These are phyloP conservation scores for Urechis unicinctus DNA, from an alignment of 2,888 invertebrate species.

Conservation along the genomic window DNA sequence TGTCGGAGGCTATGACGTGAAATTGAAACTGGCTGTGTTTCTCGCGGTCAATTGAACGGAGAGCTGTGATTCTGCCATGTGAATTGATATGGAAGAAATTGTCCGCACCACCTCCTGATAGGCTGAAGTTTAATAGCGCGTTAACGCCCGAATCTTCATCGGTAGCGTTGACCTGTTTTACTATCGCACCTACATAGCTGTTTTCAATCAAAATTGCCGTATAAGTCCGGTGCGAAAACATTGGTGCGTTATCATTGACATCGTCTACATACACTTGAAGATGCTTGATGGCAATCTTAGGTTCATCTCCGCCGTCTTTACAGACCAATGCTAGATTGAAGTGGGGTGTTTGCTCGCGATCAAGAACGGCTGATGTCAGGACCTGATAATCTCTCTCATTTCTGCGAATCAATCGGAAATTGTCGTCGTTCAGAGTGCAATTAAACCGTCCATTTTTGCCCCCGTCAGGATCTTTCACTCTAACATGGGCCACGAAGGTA, in stretches of 20 bases:
- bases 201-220: conserved; percentile 71
- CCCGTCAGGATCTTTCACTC: conserved; percentile 18
- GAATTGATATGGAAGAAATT: neutral
- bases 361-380: conserved; percentile 1
- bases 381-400: conserved; percentile 1
- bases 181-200: conserved; percentile 66
- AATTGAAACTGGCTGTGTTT: conserved; percentile 55
- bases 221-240: conserved; percentile 53
- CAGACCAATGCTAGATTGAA: conserved; percentile 6
- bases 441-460: conserved; percentile 14
- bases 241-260: conserved; percentile 25
- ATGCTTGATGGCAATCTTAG: conserved; percentile 18
- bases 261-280: conserved; percentile 26
- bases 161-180: conserved; percentile 67
- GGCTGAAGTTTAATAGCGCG: conserved; percentile 68
- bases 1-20: conserved; percentile 39
- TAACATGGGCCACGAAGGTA: conserved; percentile 18
- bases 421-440: conserved; percentile 7
- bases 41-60: conserved; percentile 5
- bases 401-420: neutral
- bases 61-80: neutral
- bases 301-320: conserved; percentile 20
- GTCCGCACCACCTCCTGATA: conserved; percentile 4
- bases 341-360: conserved; percentile 1
- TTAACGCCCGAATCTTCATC: conserved; percentile 79